Evolutionary conservation across 2,797 vertebrate species (phyloP), one percentile per base, ranked within the genome.

Genomic region (Emydoidea blandingii): DNA sequence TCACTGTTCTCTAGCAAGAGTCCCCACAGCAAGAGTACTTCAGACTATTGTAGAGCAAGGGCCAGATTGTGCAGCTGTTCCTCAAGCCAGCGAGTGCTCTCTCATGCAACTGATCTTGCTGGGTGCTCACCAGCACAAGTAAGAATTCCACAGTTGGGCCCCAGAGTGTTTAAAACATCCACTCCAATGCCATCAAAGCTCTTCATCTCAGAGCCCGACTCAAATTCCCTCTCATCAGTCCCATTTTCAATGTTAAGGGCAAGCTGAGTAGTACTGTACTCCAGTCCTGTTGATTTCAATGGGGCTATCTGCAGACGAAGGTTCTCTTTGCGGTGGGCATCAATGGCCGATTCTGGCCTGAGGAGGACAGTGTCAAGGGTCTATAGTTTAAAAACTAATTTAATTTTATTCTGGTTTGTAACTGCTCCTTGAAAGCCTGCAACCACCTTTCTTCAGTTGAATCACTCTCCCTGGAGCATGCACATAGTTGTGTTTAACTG

Each of bases 141-240:
- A 49, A 79, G 93, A 95, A 96, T 97, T 87, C n/a, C 65, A 93
- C 81, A 90, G 87, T 49, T 23, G 79, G 83, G 96, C 96, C 81
- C 94, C 92, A 91, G 49, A 94, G 74, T 44, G 90, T 81, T 85
- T 44, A 16, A 85, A 96, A 87, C 0, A 1, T 41, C 93, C 92
- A 81, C 79, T 79, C 34, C 3, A 57, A 8, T 50, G 37, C 68
- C 86, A 94, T 86, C 85, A 91, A 93, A 94, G 88, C 87, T 65
- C 94, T 94, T 25, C 79, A 31, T 11, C 37, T 84, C 85, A 74
- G 74, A 88, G 78, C 4, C 44, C 59, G 56, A 68, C 79, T 79
- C 89, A 62, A 79, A 91, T 93, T 90, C 21, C 84, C 68, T 94
- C 85, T 88, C 59, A 50, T 74, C 93, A 92, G 94, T 94, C 94